Base-by-base conservation (phyloP, 2,888 invertebrate species). In the Parnassius smintheus region DNA sequence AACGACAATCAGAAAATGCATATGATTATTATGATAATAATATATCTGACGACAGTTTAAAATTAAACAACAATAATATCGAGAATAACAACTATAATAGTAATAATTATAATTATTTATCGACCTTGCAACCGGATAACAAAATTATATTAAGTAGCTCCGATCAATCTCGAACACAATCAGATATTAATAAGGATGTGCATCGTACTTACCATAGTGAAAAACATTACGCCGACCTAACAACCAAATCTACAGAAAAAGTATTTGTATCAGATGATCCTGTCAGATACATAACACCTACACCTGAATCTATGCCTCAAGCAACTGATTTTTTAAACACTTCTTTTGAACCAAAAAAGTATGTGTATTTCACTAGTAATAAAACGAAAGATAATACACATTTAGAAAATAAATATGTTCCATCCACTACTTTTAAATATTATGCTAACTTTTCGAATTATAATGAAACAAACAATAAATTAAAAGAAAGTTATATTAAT, bases 61-160 rank as follows among this genome's bases (percentile, higher is more conserved):
- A 46, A n/a, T 11, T n/a, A n/a, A n/a, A n/a, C 10, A 46, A 56
- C 2, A 46, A 48, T 49, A 18, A 9, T 9, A 44, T 8, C 2
- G 35, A 52, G 42, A 61, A 52, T 61, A 46, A 52, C 11, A 46
- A 52, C 18, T 46, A 56, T 52, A 22, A 61, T 9, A n/a, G 7
- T 46, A n/a, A 46, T 35, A 35, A 35, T 35, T 35, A 35, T 35
- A 35, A 35, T 35, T 35, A 35, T 35, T 35, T 35, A 35, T 49
- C n/a, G n/a, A 9, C 13, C 18, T 8, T 9, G 13, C 49, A n/a
- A 13, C 7, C 49, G 9, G 49, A 13, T 9, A 49, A n/a, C 13
- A 35, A 35, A 35, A 35, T 35, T 0, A 1, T 35, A 35, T 35
- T 35, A 35, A 35, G 7, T 35, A 7, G 4, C 7, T 4, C 35